Evolutionary conservation across 92 coral and sea anemone species (phyloP).

Genomic region (Zoanthus gigantus): DNA sequence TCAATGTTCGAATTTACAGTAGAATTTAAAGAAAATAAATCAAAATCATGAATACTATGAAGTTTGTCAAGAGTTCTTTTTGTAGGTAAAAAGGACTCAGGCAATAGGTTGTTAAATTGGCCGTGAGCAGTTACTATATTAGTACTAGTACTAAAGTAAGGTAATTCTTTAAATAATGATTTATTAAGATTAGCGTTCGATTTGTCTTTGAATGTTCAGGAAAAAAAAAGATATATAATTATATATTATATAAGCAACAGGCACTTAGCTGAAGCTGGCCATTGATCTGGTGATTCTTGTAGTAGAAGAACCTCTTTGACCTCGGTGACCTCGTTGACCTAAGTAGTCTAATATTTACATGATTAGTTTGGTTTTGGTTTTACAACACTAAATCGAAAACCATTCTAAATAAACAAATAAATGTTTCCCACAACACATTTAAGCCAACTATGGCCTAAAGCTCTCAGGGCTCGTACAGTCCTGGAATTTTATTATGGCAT

Average conservation of each 20-base stretch:
- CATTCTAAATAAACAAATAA: too few species aligned
- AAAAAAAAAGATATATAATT: conserved; percentile 25
- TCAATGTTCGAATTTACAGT: conserved; percentile 44
- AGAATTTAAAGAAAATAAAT: conserved; percentile 40
- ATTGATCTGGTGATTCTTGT: conserved; percentile 30
- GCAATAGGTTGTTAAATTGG: conserved; percentile 39
- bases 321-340: conserved; percentile 35
- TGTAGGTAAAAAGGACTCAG: conserved; percentile 38
- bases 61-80: conserved; percentile 39
- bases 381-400: too few species aligned
- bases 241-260: conserved; percentile 19
- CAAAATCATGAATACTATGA: conserved; percentile 36
- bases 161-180: conserved; percentile 32
- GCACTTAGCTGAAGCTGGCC: conserved; percentile 32
- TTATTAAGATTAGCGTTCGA: conserved; percentile 33
- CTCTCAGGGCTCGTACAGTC: neutral
- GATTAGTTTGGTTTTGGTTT: too few species aligned
- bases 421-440: too few species aligned
- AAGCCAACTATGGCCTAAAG: neutral
- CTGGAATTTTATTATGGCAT: neutral
- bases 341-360: too few species aligned
- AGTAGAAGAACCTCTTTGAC: conserved; percentile 29
- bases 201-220: conserved; percentile 33
- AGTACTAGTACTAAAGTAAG: conserved; percentile 39
- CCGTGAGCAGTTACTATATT: conserved; percentile 40